These are phyloP conservation scores for Epirrita christyi DNA, from an alignment of 2,888 invertebrate species.

Conservation along the genomic window DNA sequence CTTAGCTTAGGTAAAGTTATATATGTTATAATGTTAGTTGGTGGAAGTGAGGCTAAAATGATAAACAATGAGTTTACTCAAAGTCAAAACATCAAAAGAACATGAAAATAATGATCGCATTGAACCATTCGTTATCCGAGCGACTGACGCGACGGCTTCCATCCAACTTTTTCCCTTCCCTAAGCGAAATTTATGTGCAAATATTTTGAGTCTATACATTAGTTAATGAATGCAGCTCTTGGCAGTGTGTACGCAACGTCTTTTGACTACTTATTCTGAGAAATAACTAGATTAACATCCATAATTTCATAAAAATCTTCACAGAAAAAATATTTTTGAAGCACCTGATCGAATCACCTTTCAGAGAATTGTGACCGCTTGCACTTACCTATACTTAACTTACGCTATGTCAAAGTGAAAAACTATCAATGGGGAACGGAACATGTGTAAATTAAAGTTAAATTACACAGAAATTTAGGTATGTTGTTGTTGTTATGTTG, in stretches of 20 bases:
- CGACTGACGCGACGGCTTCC: conserved; percentile 43
- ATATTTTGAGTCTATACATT: conserved; percentile 83
- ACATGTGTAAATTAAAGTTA: no score
- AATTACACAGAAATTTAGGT: no score
- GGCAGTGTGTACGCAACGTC: conserved; percentile 67
- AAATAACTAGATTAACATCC: neutral
- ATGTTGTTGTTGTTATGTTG: no score
- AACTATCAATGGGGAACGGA: no score
- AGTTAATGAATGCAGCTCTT: conserved; percentile 83
- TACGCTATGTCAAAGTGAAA: no score
- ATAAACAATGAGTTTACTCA: conserved; percentile 4
- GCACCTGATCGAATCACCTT: no score
- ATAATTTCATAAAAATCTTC: neutral
- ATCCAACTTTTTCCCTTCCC: conserved; percentile 62
- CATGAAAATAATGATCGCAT: conserved; percentile 49
- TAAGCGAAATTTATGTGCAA: conserved; percentile 79
- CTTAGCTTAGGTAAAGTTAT: no score
- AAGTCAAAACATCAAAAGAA: conserved; percentile 34
- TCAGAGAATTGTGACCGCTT: no score
- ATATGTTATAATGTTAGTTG: no score
- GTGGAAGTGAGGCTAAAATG: neutral
- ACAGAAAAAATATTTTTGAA: no score
- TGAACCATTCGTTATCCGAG: conserved; percentile 55
- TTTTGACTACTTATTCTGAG: conserved; percentile 62
- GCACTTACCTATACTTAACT: no score